Base-by-base conservation (phyloP, 2,797 vertebrate species). In the Geotria australis region DNA sequence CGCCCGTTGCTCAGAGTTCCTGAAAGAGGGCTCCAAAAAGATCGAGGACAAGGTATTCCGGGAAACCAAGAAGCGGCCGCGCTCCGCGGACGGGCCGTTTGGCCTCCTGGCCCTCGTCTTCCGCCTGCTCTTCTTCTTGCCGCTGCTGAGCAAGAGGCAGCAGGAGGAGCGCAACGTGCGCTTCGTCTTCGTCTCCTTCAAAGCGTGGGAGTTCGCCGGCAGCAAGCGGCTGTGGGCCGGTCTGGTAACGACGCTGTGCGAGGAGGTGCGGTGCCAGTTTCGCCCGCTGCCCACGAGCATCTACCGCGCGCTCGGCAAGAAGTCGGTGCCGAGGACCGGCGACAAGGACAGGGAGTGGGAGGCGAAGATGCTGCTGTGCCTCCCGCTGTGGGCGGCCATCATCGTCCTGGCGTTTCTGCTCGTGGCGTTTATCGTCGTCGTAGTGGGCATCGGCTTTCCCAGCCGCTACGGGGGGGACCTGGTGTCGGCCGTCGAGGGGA, bases 151-250 rank as follows among this genome's bases (percentile, higher is more conserved):
- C 0, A 61, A 73, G 53, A 7, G 69, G n/a, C 79, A 80, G 65
- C 72, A 75, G 60, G 60, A 71, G 6, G 66, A 73, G 7, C 66
- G 65, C 46, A 73, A 75, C 58, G 48, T 81, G 1, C 61, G 77
- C 3, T 91, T 85, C 67, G 63, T 91, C 59, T 75, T 81, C 65
- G 73, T 93, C 49, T 69, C 77, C 59, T 94, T 94, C 61, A 91
- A 80, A 13, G 86, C 88, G 57, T 96, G 86, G 88, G 78, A 96
- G 7, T 93, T 84, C 63, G 78, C 80, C 0, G 85, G 86, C 57
- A 82, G 81, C 1, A 85, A 96, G 71, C 70, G 83, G 60, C 73
- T 94, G 2, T 96, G 88, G 88, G 85, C 88, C 0, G 85, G 83
- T 0, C 53, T 96, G 59, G 79, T 79, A 60, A 79, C 84, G 57